Base-by-base conservation (phyloP, 1,140 invertebrate genomes). In the Stegodyphus dumicola region DNA sequence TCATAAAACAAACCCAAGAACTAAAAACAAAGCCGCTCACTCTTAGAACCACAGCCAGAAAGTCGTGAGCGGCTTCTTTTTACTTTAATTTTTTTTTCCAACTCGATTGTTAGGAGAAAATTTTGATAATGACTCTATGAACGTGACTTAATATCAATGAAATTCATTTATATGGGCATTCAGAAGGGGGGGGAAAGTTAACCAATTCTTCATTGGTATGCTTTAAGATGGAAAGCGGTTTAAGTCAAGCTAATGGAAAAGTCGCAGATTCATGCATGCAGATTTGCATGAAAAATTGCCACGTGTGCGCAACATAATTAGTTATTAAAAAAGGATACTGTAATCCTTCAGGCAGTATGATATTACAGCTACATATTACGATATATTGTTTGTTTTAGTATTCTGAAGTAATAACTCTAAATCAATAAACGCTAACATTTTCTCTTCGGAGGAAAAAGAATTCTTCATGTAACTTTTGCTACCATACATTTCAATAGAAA, bases 81-180 rank as follows among this genome's bases (percentile, higher is more conserved):
- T 33, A 33, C 33, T 33, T 69, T 60, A 60, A 60, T 60, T 69
- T 77, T n/a, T 65, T 65, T 9, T 66, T 11, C 9, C 77, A 67
- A 48, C 52, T 52, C 77, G 60, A 78, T 78, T 78, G 77, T 78
- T 78, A 69, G 48, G 33, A 78, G 52, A 51, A 69, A 56, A n/a
- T 70, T 78, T 65, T 69, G 69, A 78, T 78, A 78, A 78, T 65
- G 77, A 78, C 52, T 18, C 64, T 64, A 11, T 66, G 53, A 78
- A 54, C 77, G 77, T 78, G 77, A 78, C 65, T 78, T 69, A 78
- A 78, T 78, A 78, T 70, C 77, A 69, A 78, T 78, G 65, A 78
- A 69, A 52, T 33, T 67, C 66, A 78, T 69, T 78, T 78, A 69
- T 66, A 65, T 65, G 60, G 9, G 48, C 33, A 15, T 52, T 77